Evolutionary conservation across 2,888 invertebrate genomes (phyloP), one percentile per base, ranked within the genome.

Genomic region (Malacosoma neustria): DNA sequence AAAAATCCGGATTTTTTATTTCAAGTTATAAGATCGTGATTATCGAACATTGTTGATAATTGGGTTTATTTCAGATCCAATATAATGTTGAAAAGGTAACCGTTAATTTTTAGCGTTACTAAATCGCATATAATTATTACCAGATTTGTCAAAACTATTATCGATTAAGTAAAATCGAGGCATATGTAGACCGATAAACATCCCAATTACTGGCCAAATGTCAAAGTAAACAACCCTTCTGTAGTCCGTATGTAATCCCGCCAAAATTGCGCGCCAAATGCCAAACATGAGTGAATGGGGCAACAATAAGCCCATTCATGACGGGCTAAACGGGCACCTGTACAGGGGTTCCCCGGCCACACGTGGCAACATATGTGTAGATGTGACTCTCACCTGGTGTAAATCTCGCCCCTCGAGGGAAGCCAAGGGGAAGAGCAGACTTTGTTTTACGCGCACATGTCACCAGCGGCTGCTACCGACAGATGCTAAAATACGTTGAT

Each of bases 401-500:
- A 68, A 70, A 72, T 72, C 74, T 76, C 72, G 62, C 82, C 81
- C 80, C 77, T 74, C 70, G 54, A 52, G 59, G 57, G 51, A n/a
- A n/a, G n/a, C n/a, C n/a, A n/a, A n/a, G 3, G 22, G 54, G 60
- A 63, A 69, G 70, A 72, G 68, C 66, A 61, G 62, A 59, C 56
- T 66, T 73, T 71, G 73, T 72, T 72, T 68, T 63, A 69, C 67
- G 48, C 67, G 61, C 79, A 81, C 79, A 80, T 81, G 81, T 62
- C 77, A 71, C 48, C 40, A 67, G 72, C 82, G 81, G 84, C 81
- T 81, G 82, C 75, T 64, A 65, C 69, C 61, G 81, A 77, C 84
- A 85, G 84, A 85, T 85, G 84, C 80, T 80, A 80, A 80, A 84
- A 84, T 84, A 74, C 84, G 84, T 85, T 85, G 62, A 36, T 60